Evolutionary conservation across 2,888 invertebrate genomes (phyloP).

Genomic region (Syritta pipiens): DNA sequence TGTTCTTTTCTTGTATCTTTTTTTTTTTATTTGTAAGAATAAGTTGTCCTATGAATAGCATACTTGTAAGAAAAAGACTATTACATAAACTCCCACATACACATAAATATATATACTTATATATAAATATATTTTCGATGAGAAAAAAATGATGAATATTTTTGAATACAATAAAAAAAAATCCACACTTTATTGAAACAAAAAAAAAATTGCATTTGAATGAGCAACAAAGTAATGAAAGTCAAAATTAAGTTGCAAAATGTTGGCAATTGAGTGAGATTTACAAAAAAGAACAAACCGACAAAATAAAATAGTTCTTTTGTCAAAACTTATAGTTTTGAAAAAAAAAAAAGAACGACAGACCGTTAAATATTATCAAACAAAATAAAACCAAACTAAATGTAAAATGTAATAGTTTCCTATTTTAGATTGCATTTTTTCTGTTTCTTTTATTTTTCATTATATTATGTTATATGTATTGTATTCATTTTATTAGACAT

Average conservation of each 20-base stretch:
- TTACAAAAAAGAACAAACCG: not conserved
- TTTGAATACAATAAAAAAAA: conserved; percentile 43
- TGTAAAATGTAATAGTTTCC: conserved; percentile 22
- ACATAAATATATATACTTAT: conserved; percentile 19
- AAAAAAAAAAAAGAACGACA: not conserved
- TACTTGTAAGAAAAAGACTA: conserved; percentile 49
- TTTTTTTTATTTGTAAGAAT: not conserved
- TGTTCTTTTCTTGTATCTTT: no score
- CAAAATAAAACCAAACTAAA: not conserved
- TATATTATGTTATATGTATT: not conserved
- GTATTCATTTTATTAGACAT: not conserved
- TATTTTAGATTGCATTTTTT: conserved; percentile 46
- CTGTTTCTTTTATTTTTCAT: not conserved
- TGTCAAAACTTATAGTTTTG: conserved; percentile 11
- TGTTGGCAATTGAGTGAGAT: conserved; percentile 55
- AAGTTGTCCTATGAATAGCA: not conserved
- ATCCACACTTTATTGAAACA: conserved; percentile 1
- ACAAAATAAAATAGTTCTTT: not conserved
- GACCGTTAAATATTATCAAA: not conserved
- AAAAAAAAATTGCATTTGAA: conserved; percentile 30
- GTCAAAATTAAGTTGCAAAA: not conserved
- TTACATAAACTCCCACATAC: conserved; percentile 29
- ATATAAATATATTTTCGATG: conserved; percentile 41
- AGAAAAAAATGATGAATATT: conserved; percentile 43
- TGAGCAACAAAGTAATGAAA: conserved; percentile 28